Base-by-base conservation (phyloP, 2,888 invertebrate genomes). In the Acronicta psi region DNA sequence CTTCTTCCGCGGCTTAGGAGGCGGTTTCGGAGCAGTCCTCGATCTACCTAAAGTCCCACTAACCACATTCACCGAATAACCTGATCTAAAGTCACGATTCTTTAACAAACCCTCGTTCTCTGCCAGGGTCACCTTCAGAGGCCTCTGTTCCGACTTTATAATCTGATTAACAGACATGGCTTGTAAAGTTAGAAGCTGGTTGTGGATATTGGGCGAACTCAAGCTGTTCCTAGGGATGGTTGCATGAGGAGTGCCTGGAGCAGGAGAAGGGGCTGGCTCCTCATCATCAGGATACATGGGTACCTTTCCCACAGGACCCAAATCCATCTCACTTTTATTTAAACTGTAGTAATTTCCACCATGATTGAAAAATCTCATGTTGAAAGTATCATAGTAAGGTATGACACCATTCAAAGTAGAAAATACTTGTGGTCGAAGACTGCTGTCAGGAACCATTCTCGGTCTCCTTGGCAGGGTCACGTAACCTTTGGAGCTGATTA, bases 391-490 rank as follows among this genome's bases (percentile, higher is more conserved):
- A 83, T 98, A 98, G 64, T 89, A 92, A 0, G 93, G 93, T 59
- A 95, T 93, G 4, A 95, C 91, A 10, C 95, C 95, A 51, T 95
- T 90, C 1, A 91, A 44, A 3, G 88, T 89, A 0, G 83, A 86
- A 69, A 94, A 89, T 0, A 93, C 91, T 78, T 89, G 91, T 2
- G 95, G 85, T 55, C 87, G 64, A 82, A 92, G 25, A 90, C 90
- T 55, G 88, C 91, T 70, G 86, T 96, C 77, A 91, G 64, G 70
- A n/a, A 95, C 81, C 95, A 97, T 95, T 59, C 97, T 94, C 0
- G 97, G 98, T 81, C 97, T 95, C 73, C 98, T 95, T 0, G 98
- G 98, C 60, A 98, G 96, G 7, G 98, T 98, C n/a, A 97, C 97
- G 87, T 98, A 98, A 0, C 97, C 96, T 77, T 96, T 96, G 0